Conservation (phyloP, 1,140 invertebrate genomes). For the Luehdorfia chinensis region DNA sequence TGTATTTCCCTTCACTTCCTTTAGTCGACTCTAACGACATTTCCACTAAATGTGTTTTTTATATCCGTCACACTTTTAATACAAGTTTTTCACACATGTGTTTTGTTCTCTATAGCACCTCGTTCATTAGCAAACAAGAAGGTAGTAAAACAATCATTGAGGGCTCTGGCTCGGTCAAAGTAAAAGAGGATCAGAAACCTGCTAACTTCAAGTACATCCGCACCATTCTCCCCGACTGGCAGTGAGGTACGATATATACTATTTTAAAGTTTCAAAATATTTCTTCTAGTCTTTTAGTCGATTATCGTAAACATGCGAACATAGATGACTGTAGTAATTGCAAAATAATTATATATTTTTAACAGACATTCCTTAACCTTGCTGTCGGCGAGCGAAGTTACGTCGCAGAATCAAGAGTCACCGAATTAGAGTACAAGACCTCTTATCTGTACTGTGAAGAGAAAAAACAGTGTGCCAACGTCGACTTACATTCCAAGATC, state of each 20-base stretch:
- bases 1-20: too few species aligned
- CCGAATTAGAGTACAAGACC: constrained; percentile 83
- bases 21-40: too few species aligned
- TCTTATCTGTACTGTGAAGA: constrained; percentile 86
- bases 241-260: constrained; percentile 75
- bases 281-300: too few species aligned
- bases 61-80: too few species aligned
- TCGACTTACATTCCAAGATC: constrained; percentile 81
- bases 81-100: too few species aligned
- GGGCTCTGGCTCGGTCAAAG: constrained; percentile 81
- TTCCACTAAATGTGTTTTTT: too few species aligned
- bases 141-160: constrained; percentile 84
- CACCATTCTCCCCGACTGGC: constrained; percentile 78
- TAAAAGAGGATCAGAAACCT: constrained; percentile 81
- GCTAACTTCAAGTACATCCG: constrained; percentile 85
- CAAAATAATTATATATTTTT: too few species aligned
- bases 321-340: too few species aligned
- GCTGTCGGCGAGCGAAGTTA: constrained; percentile 75
- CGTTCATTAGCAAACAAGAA: constrained; percentile 84
- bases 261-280: too few species aligned
- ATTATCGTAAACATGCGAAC: too few species aligned
- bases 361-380: constrained; percentile 74
- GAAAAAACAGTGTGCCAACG: constrained; percentile 85
- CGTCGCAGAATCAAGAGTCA: constrained; percentile 82
- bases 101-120: constrained; percentile 70